Percentiles rank a stretch among this genome's conserved stretches.
phyloP scores from a whole-genome alignment of 1,140 invertebrate genomes.

The Cataglyphis hispanica region DNA sequence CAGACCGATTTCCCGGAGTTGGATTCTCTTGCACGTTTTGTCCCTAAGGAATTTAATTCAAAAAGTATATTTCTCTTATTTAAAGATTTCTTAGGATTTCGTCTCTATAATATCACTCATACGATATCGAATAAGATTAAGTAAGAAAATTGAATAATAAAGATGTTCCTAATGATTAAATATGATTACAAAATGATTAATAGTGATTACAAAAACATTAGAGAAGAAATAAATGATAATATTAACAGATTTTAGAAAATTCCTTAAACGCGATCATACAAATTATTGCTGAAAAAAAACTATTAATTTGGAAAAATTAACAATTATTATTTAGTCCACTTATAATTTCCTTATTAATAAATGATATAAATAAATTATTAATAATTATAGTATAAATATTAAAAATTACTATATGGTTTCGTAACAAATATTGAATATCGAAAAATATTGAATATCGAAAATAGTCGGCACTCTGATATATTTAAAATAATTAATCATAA shows the following conservation, averaged over 20 bases:
- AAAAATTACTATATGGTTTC: background rate
- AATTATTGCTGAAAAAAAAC: background rate
- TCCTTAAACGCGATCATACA: background rate
- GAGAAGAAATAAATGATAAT: background rate
- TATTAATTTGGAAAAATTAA: background rate
- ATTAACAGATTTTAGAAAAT: slow-evolving; percentile 3
- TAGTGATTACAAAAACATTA: background rate
- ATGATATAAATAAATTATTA: background rate
- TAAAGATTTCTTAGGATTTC: background rate
- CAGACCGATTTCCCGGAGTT: slow-evolving; percentile 71
- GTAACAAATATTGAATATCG: background rate
- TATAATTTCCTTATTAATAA: background rate
- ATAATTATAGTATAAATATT: background rate
- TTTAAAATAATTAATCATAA: background rate
- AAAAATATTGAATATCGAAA: background rate
- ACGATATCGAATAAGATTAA: background rate
- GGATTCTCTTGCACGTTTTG: background rate
- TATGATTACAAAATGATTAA: too few species aligned
- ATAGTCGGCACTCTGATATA: background rate
- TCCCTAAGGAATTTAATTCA: background rate
- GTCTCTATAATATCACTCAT: background rate
- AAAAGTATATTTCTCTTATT: background rate
- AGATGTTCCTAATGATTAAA: background rate
- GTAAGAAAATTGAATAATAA: background rate
- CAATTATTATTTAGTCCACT: background rate